Conservation (phyloP, 2,113 vertebrate species). For the Antigone vipio region DNA sequence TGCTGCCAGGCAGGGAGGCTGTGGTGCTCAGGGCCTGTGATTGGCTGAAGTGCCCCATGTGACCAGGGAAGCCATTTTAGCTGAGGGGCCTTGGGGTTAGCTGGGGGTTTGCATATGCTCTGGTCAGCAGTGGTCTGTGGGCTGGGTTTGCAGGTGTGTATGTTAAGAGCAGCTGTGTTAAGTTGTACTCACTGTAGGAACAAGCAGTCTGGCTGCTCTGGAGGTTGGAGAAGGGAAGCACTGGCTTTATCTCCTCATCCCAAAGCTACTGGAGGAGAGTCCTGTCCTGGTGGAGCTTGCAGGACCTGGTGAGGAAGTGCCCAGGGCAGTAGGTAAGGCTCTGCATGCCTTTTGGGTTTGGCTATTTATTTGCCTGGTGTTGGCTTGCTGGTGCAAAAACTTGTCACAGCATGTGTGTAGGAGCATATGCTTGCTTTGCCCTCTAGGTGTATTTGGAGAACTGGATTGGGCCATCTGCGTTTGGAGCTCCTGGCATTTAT, state of each 20-base stretch:
- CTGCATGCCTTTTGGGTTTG: not conserved
- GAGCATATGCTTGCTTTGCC: not conserved
- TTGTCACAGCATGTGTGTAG: rapidly evolving
- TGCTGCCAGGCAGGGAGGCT: not conserved
- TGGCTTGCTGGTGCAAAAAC: not conserved
- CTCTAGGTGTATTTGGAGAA: not conserved
- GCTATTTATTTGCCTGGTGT: not conserved
- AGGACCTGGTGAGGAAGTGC: not conserved
- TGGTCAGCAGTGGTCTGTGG: not conserved
- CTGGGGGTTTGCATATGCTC: rapidly evolving
- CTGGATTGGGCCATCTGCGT: no score
- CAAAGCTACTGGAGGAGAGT: rapidly evolving
- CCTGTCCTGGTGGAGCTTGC: not conserved
- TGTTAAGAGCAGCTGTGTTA: not conserved
- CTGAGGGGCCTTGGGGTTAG: rapidly evolving
- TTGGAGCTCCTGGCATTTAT: not conserved
- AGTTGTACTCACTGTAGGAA: not conserved
- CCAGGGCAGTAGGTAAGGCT: not conserved
- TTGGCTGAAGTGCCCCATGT: not conserved
- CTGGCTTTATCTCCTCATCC: rapidly evolving
- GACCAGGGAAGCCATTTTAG: not conserved
- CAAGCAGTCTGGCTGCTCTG: not conserved
- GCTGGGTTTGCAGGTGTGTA: not conserved
- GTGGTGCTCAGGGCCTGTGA: not conserved
- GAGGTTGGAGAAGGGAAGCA: not conserved